A percentile compares a stretch with the other conserved stretches of the same genome.
Conservation (phyloP, 64 coral and sea anemone genomes). For the Pocillopora damicornis region DNA sequence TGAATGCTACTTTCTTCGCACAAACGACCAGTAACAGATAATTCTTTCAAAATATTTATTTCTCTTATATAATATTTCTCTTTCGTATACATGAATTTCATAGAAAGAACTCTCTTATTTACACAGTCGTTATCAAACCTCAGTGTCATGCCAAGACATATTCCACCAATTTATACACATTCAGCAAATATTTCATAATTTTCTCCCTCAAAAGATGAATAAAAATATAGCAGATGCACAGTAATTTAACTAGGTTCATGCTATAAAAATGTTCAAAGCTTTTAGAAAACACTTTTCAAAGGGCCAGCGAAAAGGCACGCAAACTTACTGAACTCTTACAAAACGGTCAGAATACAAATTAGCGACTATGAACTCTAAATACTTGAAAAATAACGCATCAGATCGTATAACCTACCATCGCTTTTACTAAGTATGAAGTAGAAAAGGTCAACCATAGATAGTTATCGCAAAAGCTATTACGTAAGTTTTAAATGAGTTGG, state of each 20-base stretch:
- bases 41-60: slow-evolving; percentile 5
- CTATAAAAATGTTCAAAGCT: not conserved
- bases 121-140: not conserved
- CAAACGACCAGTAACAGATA: not conserved
- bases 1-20: not conserved
- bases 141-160: not conserved
- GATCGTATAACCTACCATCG: no score
- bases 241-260: not conserved
- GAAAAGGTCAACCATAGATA: not conserved
- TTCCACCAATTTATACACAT: not conserved
- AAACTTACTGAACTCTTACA: no score
- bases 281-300: not conserved
- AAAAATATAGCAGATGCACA: not conserved
- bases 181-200: not conserved
- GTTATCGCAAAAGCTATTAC: slow-evolving; percentile 2
- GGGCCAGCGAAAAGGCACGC: no score
- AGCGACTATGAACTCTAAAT: no score
- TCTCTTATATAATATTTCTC: slow-evolving; percentile 1
- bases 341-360: no score
- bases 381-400: no score
- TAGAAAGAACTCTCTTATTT: not conserved
- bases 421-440: no score
- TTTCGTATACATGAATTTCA: slow-evolving; percentile 21
- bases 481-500: not conserved
- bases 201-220: not conserved